Evolutionary conservation across 1,140 invertebrate genomes (phyloP).

Genomic region (Drosophila hydei): DNA sequence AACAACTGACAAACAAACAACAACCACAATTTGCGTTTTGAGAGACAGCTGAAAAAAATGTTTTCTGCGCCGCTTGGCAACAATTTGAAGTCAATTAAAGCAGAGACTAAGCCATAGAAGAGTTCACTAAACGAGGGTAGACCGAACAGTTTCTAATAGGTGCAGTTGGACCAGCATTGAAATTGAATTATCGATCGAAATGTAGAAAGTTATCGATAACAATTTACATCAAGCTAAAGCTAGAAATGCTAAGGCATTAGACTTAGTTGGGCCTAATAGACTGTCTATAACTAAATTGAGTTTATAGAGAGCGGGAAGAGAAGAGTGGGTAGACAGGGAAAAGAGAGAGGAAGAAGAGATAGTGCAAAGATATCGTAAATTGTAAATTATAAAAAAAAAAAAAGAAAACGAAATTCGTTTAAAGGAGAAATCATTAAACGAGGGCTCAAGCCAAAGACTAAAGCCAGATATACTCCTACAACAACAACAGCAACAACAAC

Average conservation of each 20-base stretch:
- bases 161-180: no score
- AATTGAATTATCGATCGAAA: no score
- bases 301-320: no score
- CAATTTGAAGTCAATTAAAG: constrained; percentile 40
- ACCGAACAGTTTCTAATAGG: no score
- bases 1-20: constrained; percentile 23
- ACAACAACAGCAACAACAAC: constrained; percentile 34
- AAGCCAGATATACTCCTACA: constrained; percentile 15
- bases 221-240: not conserved
- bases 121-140: not conserved
- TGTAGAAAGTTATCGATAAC: not conserved
- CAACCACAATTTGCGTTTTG: constrained; percentile 54
- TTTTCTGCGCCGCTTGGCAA: constrained; percentile 62
- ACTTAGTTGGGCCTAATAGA: no score
- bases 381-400: constrained; percentile 2
- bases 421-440: constrained; percentile 76
- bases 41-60: constrained; percentile 65
- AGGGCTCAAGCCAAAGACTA: constrained; percentile 30
- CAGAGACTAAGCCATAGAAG: constrained; percentile 11
- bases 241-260: no score
- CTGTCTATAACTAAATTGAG: no score
- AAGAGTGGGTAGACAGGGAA: no score
- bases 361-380: no score
- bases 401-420: constrained; percentile 59
- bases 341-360: no score